Evolutionary conservation across 2,888 invertebrate species (phyloP), one percentile per base, ranked within the genome.

Genomic region (Rhynchonema sp.): DNA sequence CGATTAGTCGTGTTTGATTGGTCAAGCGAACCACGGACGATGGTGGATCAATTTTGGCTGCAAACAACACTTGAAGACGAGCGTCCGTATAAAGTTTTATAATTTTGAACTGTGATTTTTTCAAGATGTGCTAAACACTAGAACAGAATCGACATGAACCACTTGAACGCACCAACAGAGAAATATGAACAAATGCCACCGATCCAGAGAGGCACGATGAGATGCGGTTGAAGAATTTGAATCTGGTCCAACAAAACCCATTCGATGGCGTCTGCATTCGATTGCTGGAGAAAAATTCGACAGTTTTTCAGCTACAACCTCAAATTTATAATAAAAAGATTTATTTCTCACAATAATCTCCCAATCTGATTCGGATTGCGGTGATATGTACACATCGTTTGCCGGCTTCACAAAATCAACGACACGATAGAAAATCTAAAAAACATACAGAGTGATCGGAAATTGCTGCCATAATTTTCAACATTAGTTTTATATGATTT

Each of bases 301-400:
- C n/a, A n/a, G n/a, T n/a, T n/a, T n/a, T n/a, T n/a, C n/a, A n/a
- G n/a, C n/a, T n/a, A n/a, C n/a, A n/a, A n/a, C n/a, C n/a, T n/a
- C n/a, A n/a, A n/a, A n/a, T n/a, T n/a, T n/a, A n/a, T n/a, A n/a
- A n/a, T n/a, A n/a, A n/a, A n/a, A n/a, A n/a, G n/a, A n/a, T n/a
- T n/a, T n/a, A n/a, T n/a, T n/a, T n/a, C 55, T 55, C 55, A 55
- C 55, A 55, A 55, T 55, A 22, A 55, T 56, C 13, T 56, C 38
- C 56, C 56, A 56, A 46, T 56, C 56, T 6, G 49, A 13, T 20
- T 49, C 49, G 3, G 49, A 49, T n/a, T n/a, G 20, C n/a, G 49
- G 49, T 3, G 13, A 20, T 13, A 49, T 38, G 38, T 38, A 38
- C 9, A 38, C 38, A 20, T 38, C 13, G 9, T 38, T 20, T 9